phyloP scores from a whole-genome alignment of 53 echinoderm and acorn worm genomes.

The Paracentrotus lividus region DNA sequence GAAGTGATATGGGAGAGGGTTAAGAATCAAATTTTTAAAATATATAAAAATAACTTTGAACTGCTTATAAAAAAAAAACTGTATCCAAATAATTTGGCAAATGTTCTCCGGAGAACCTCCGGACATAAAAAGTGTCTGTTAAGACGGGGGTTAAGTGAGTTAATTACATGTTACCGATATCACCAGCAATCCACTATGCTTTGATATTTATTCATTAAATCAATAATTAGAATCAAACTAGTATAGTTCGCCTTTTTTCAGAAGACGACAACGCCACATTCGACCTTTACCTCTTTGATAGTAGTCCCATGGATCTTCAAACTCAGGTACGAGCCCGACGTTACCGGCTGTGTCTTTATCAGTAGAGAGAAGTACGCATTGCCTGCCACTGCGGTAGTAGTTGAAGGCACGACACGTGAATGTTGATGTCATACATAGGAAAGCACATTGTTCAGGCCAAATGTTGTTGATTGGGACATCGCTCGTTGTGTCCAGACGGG shows the following conservation, averaged over 20 bases:
- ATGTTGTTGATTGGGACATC: conserved; percentile 63
- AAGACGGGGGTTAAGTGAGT: no score
- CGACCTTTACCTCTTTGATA: conserved; percentile 73
- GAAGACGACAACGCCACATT: not conserved
- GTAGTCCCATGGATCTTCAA: conserved; percentile 75
- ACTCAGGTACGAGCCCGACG: conserved; percentile 71
- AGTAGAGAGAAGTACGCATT: conserved; percentile 71
- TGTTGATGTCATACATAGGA: conserved; percentile 70
- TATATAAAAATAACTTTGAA: no score
- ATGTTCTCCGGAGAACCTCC: no score
- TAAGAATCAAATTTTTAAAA: no score
- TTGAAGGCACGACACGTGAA: conserved; percentile 90
- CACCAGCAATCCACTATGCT: no score
- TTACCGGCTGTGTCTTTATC: conserved; percentile 71
- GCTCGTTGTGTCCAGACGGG: conserved; percentile 68
- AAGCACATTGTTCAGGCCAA: conserved; percentile 87
- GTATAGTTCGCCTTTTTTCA: not conserved
- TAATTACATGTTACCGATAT: no score
- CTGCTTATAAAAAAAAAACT: no score
- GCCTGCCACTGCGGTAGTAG: conserved; percentile 73
- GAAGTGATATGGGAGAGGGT: no score
- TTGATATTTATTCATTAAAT: not conserved
- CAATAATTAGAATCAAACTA: not conserved
- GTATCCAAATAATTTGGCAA: no score
- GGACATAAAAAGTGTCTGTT: no score